Evolutionary conservation across 2,113 vertebrate species (phyloP).

Genomic region (Nothobranchius furzeri): DNA sequence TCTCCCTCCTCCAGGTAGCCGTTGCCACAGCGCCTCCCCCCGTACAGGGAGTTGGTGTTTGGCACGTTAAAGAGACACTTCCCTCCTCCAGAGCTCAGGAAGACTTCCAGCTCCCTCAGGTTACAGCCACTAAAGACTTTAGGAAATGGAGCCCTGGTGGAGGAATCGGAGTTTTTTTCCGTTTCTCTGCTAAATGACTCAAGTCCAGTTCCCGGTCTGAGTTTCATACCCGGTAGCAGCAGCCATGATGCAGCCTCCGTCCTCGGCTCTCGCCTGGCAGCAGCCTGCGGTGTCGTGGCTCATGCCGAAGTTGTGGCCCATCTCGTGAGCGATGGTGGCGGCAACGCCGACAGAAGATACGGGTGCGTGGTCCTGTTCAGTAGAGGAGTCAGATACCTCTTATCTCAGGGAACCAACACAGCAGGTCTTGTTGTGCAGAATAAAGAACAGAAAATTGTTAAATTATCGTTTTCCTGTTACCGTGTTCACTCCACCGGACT

Average conservation of each 20-base stretch:
- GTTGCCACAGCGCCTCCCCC: constrained; percentile 92
- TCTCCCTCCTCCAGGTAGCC: constrained; percentile 97
- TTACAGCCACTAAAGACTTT: constrained; percentile 93
- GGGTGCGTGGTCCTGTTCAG: constrained; percentile 87
- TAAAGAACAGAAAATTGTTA: background rate
- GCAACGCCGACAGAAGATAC: constrained; percentile 89
- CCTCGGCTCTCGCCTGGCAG: constrained; percentile 84
- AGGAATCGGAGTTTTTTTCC: background rate
- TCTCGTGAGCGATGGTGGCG: constrained; percentile 95
- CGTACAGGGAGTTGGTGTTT: constrained; percentile 88
- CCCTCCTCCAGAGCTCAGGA: constrained; percentile 91
- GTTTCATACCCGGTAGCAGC: constrained; percentile 90
- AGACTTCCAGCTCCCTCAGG: constrained; percentile 86
- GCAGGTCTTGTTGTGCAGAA: no score
- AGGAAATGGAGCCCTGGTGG: constrained; percentile 89
- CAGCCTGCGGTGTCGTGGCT: constrained; percentile 88
- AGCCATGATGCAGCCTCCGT: constrained; percentile 98
- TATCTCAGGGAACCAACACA: background rate
- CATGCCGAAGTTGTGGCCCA: constrained; percentile 99
- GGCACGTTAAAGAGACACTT: constrained; percentile 97
- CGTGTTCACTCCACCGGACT: constrained; percentile 97
- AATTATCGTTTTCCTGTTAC: constrained; percentile 74
- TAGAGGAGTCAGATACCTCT: background rate
- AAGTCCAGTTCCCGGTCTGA: background rate
- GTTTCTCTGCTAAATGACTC: background rate